phyloP scores from a whole-genome alignment of 2,888 invertebrate genomes.

The Ophion slaviceki region DNA sequence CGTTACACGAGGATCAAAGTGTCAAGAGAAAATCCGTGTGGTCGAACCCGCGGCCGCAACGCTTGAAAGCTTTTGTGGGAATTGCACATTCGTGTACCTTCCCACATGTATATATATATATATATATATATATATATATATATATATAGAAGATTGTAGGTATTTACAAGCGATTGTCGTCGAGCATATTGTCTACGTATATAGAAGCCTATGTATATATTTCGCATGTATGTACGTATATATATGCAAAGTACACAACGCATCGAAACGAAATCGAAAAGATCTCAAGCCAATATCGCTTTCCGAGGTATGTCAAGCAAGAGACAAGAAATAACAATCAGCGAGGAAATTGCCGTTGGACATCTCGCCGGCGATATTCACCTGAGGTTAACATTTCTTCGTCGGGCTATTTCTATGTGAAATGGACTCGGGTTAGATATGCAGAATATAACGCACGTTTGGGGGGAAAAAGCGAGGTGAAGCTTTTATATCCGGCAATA shows the following conservation, averaged over 20 bases:
- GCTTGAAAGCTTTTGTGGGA: constrained; percentile 40
- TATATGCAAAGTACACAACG: constrained; percentile 8
- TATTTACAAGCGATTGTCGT: neutral
- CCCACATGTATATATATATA: constrained; percentile 2
- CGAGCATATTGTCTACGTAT: neutral
- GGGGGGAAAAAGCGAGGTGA: too few relatives aligned
- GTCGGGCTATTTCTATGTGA: constrained; percentile 11
- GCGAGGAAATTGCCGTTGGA: neutral
- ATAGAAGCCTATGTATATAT: neutral
- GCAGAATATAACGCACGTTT: neutral
- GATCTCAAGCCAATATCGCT: constrained; percentile 21
- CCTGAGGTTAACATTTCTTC: constrained; percentile 13
- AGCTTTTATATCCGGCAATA: too few relatives aligned
- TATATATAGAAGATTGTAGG: too few relatives aligned
- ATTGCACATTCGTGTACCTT: constrained; percentile 47
- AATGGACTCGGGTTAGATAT: neutral
- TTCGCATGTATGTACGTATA: neutral
- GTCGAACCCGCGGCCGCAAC: constrained; percentile 9
- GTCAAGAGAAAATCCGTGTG: constrained; percentile 54
- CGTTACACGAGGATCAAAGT: constrained; percentile 36
- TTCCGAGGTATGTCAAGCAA: neutral
- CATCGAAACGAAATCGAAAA: constrained; percentile 28
- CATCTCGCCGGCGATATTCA: neutral
- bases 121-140: neutral
- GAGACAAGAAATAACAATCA: neutral